phyloP scores from a whole-genome alignment of 1,140 invertebrate genomes.

The Drosophila miranda region DNA sequence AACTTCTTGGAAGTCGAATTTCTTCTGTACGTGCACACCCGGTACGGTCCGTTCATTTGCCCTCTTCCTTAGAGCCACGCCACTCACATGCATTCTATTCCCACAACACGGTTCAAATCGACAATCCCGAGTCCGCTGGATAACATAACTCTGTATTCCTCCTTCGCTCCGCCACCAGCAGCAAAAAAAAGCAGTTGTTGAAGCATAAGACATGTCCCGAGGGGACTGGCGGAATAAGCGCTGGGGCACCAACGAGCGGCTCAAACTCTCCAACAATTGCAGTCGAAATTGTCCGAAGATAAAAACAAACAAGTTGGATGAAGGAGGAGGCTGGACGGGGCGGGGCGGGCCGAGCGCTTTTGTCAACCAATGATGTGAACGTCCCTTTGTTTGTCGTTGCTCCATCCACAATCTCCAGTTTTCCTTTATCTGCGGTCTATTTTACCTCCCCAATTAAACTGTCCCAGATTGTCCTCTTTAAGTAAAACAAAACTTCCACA shows the following conservation, averaged over 20 bases:
- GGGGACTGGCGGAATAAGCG: conserved; percentile 29
- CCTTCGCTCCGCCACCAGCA: conserved; percentile 22
- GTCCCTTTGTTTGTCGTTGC: conserved; percentile 25
- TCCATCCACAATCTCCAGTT: conserved; percentile 19
- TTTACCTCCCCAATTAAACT: conserved; percentile 15
- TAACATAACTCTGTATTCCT: conserved; percentile 67
- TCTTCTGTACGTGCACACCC: conserved; percentile 47
- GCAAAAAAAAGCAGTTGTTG: conserved; percentile 46
- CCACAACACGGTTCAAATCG: neutral
- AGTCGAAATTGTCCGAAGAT: conserved; percentile 57
- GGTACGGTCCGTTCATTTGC: conserved; percentile 24
- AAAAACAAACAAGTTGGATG: conserved; percentile 29
- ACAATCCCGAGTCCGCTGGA: conserved; percentile 17
- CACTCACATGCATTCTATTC: conserved; percentile 4
- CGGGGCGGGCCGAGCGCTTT: conserved; percentile 4
- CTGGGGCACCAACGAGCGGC: neutral
- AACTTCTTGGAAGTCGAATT: conserved; percentile 65
- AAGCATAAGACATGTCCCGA: conserved; percentile 56
- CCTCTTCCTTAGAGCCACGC: conserved; percentile 3
- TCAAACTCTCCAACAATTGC: conserved; percentile 53
- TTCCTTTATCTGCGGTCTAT: conserved; percentile 21
- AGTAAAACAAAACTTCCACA: too few species aligned
- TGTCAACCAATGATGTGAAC: conserved; percentile 22
- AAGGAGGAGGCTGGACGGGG: too few species aligned
- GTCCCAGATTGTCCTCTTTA: conserved; percentile 2